Base-by-base conservation (phyloP, 2,113 vertebrate species). In the Pipra filicauda region DNA sequence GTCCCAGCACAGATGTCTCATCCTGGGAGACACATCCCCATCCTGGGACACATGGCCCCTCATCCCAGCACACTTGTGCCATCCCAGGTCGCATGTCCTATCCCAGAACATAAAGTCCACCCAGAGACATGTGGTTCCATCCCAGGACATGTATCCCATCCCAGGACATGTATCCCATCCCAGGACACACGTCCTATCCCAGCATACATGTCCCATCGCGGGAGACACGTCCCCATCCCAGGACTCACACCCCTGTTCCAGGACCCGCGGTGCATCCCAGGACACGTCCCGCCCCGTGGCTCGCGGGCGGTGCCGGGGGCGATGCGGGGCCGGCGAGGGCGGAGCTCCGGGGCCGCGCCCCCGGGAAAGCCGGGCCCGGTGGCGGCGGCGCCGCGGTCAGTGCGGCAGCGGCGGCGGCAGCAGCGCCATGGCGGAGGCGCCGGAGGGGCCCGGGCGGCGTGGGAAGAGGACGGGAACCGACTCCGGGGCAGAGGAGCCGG, bases 91-190 rank as follows among this genome's bases (percentile, higher is more conserved):
- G 13, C 21, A 4, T 11, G 15, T 13, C 41, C 33, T 15, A 17
- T n/a, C 41, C 23, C 15, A 20, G 43, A 30, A n/a, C 41, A 15
- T 12, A 6, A 4, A 19, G 2, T 8, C 23, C 41, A 19, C 37
- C 11, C 33, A 2, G 2, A 12, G 17, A 8, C 58, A 8, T 1
- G 15, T 1, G 12, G 43, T 2, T 27, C 10, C 27, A 4, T 20
- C 12, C 17, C 33, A 2, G 65, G 18, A 31, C 67, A 11, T 1
- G 2, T 4, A 1, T 6, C 4, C 57, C 62, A 1, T 33, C 44
- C 15, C 22, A 2, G n/a, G n/a, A 19, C 12, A 27, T 1, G 2
- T 4, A 1, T 6, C 4, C 57, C 62, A 1, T 33, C 44, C 15
- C 22, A 2, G n/a, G n/a, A 19, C 12, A 27, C 22, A 13, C 1